phyloP scores from a whole-genome alignment of 2,888 invertebrate species.

The Anarsia innoxiella region DNA sequence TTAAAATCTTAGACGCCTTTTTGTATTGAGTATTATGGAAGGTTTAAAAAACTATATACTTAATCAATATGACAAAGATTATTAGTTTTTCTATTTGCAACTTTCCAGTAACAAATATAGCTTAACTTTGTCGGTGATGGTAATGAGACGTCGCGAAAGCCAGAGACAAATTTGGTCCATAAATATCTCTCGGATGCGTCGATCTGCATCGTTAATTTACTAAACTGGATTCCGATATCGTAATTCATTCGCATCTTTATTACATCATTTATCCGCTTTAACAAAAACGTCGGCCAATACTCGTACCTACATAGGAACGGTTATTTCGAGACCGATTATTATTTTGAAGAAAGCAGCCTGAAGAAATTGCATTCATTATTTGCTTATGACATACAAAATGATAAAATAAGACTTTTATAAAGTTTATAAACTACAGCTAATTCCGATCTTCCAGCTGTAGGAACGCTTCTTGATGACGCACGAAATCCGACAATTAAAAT shows the following conservation, averaged over 20 bases:
- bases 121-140: constrained; percentile 60
- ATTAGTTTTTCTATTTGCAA: constrained; percentile 63
- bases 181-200: constrained; percentile 62
- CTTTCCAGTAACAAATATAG: constrained; percentile 62
- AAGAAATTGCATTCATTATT: not conserved
- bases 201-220: constrained; percentile 64
- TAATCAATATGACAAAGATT: too few relatives aligned
- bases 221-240: constrained; percentile 53
- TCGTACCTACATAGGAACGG: too few relatives aligned
- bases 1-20: too few relatives aligned
- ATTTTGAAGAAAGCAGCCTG: not conserved
- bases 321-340: not conserved
- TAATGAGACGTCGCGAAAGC: constrained; percentile 59
- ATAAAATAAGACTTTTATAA: constrained; percentile 3
- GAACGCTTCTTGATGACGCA: constrained; percentile 18
- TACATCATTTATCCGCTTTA: constrained; percentile 31
- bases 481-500: constrained; percentile 31
- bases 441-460: constrained; percentile 3
- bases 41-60: too few relatives aligned
- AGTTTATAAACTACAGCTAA: constrained; percentile 3
- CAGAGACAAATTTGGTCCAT: constrained; percentile 67
- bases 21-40: too few relatives aligned
- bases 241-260: constrained; percentile 59
- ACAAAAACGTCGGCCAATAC: not conserved
- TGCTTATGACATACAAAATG: not conserved